A percentile compares a stretch with the other conserved stretches of the same genome.
Evolutionary conservation across 1,140 invertebrate genomes (phyloP).

Genomic region (Hypsibius dujardini): DNA sequence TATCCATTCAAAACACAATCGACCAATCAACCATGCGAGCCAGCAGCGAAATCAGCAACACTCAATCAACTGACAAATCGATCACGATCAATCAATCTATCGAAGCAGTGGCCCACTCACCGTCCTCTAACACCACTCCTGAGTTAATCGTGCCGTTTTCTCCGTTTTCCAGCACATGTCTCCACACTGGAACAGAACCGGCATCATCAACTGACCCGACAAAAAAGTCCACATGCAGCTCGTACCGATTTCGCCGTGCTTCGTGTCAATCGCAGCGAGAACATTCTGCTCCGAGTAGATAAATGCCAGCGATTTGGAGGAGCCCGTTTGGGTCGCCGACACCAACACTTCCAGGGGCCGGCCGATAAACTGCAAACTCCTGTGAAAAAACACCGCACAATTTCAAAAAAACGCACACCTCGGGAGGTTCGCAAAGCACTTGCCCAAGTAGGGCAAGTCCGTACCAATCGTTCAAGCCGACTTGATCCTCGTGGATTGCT

Average conservation of each 20-base stretch:
- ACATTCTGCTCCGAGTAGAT: slow-evolving; percentile 12
- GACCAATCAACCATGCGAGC: no score
- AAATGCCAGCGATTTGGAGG: background rate
- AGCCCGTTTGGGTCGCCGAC: background rate
- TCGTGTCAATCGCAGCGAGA: background rate
- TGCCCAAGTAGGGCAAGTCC: background rate
- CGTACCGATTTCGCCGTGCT: slow-evolving; percentile 2
- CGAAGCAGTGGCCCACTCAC: background rate
- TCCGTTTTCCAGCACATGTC: background rate
- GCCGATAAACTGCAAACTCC: slow-evolving; percentile 15
- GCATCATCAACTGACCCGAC: background rate
- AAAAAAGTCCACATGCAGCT: background rate
- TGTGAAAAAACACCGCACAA: background rate
- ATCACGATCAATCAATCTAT: background rate
- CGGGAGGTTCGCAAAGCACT: background rate
- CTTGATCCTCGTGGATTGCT: slow-evolving; percentile 9
- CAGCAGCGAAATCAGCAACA: no score
- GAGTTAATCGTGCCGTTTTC: background rate
- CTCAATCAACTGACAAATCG: background rate
- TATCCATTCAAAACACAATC: background rate
- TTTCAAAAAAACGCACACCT: background rate
- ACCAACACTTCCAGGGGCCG: background rate
- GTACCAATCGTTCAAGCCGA: slow-evolving; percentile 2
- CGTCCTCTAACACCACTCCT: background rate
- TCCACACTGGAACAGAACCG: background rate